Percentiles rank a stretch among this genome's conserved stretches.
Evolutionary conservation across 37 sponge, comb jelly and placozoan genomes (phyloP).

Genomic region (Haliclona indistincta): DNA sequence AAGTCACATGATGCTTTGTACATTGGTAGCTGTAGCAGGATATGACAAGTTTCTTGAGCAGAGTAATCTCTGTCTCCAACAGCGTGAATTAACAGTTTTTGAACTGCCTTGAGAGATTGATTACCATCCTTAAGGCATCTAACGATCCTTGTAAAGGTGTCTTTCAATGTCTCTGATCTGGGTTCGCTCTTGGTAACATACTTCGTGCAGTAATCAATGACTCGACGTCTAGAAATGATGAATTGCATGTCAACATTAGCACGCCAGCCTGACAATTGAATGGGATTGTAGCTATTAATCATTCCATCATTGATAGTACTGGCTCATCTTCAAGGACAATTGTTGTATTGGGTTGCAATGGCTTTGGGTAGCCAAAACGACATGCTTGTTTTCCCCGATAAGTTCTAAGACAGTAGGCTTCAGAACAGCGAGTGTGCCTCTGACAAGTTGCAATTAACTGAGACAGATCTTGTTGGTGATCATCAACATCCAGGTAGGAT

Average conservation of each 20-base stretch:
- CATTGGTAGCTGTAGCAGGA: conserved; percentile 32
- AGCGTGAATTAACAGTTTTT: conserved; percentile 21
- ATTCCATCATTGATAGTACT: conserved; percentile 13
- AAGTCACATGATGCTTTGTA: conserved; percentile 8
- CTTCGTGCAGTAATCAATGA: conserved; percentile 14
- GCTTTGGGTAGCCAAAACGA: conserved; percentile 49
- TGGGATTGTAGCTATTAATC: conserved; percentile 29
- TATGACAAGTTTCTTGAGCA: conserved; percentile 34
- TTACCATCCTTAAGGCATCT: conserved; percentile 14
- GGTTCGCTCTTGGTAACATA: conserved; percentile 36
- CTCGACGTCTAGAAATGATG: background rate
- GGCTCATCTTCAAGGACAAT: background rate
- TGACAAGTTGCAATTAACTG: conserved; percentile 47
- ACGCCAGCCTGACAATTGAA: conserved; percentile 41
- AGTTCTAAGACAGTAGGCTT: conserved; percentile 18
- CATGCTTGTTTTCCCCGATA: conserved; percentile 19
- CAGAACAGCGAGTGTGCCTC: conserved; percentile 43
- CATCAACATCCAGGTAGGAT: conserved; percentile 14
- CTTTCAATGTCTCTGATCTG: conserved; percentile 10
- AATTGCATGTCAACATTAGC: conserved; percentile 57
- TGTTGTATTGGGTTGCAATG: conserved; percentile 9
- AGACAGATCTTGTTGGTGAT: conserved; percentile 19
- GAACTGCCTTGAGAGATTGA: conserved; percentile 17
- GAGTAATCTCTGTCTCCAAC: conserved; percentile 24
- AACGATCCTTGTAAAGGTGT: conserved; percentile 16